Evolutionary conservation across 2,888 invertebrate genomes (phyloP).

Genomic region (Pachliopta kotzebuea): DNA sequence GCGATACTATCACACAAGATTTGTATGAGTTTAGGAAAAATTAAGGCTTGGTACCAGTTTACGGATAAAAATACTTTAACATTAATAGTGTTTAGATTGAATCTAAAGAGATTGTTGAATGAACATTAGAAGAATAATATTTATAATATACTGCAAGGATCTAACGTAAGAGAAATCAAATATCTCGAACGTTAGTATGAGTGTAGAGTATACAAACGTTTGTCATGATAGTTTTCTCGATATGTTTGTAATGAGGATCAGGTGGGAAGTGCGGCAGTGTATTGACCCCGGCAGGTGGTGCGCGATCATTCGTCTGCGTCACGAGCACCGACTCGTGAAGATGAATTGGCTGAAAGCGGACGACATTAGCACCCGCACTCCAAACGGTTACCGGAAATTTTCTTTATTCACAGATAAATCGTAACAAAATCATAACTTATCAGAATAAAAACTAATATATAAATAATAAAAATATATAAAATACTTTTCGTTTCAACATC

Average conservation of each 20-base stretch:
- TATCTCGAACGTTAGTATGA: background rate
- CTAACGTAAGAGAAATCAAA: no score
- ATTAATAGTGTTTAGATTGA: background rate
- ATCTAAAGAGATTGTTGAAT: background rate
- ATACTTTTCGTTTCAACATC: background rate
- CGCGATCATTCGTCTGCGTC: constrained; percentile 54
- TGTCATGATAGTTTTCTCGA: background rate
- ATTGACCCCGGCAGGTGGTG: constrained; percentile 49
- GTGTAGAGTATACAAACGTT: background rate
- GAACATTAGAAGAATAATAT: background rate
- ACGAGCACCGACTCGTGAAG: constrained; percentile 46
- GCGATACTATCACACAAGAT: constrained; percentile 14
- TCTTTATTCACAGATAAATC: background rate
- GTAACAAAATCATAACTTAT: no score
- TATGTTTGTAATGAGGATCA: constrained; percentile 15
- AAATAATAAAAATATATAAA: no score
- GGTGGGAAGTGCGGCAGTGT: constrained; percentile 36
- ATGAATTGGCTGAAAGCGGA: constrained; percentile 51
- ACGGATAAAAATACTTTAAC: background rate
- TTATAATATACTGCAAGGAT: background rate
- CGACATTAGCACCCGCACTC: constrained; percentile 40
- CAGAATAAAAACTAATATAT: no score
- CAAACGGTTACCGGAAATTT: constrained; percentile 9
- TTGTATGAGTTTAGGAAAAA: background rate
- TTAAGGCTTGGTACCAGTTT: background rate